Base-by-base conservation (phyloP, 2,888 invertebrate species). In the Epinotia nisella region DNA sequence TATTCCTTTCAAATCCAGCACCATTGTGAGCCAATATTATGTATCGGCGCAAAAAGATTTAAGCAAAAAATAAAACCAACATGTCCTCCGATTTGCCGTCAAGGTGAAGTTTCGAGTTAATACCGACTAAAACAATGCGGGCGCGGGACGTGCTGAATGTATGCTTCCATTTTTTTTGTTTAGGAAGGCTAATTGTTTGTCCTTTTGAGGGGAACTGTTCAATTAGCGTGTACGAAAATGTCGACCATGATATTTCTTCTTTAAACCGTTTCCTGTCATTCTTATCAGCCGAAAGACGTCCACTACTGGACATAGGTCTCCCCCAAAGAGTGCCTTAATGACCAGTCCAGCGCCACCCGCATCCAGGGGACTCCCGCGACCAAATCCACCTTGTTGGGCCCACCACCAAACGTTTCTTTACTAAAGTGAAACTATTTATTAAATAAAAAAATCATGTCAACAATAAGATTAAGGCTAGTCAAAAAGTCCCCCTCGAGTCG, bases 1-100 rank as follows among this genome's bases (percentile, higher is more conserved):
- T 91, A 90, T 92, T 90, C 90, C 87, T 89, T 91, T 87, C 87
- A 91, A 89, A 86, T 82, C 82, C 82, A 80, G 81, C 80, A 83
- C 81, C 83, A 88, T 88, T 90, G 87, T 87, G 84, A 88, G 85
- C 87, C 87, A 87, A 86, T 87, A 73, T 73, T 75, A 89, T 87
- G 84, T 88, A 86, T 87, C 81, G 84, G 83, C 81, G 83, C 87
- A 91, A 91, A 91, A 92, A 90, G 83, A 82, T 76, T 81, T 74
- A 78, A 80, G 80, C 79, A 83, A 85, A 88, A 88, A 89, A 88
- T 84, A 76, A 67, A 75, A 67, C 56, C 73, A 76, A 80, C 78
- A 65, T 77, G 88, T 87, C 89, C 89, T 90, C 87, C 85, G 81
- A 80, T 76, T 78, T 78, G 74, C 74, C 74, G 79, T 81, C 85